Evolutionary conservation across 2,797 vertebrate genomes (phyloP).

Genomic region (Spheniscus humboldti): DNA sequence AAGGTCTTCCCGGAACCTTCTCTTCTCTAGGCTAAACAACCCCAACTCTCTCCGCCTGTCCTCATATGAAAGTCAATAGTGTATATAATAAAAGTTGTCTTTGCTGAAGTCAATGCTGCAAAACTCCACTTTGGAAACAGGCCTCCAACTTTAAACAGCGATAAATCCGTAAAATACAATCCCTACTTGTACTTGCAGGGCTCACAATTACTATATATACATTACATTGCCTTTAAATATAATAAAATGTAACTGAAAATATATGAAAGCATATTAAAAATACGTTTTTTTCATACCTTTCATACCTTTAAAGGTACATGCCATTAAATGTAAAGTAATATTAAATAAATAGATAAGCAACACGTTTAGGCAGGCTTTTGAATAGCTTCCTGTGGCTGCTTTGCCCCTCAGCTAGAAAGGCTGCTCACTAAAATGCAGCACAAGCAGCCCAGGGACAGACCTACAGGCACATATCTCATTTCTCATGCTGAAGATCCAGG

Average conservation of each 20-base stretch:
- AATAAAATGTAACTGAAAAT: background rate
- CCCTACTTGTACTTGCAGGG: background rate
- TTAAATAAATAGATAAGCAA: background rate
- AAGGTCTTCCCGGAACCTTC: background rate
- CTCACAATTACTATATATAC: background rate
- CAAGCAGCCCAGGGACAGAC: background rate
- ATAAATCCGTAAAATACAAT: background rate
- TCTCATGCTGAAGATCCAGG: background rate
- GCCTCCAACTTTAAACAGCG: background rate
- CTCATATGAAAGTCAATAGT: background rate
- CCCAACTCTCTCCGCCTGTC: background rate
- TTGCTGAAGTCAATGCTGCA: background rate
- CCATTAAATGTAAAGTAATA: background rate
- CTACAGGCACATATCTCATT: background rate
- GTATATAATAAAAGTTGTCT: background rate
- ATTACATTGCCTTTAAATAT: background rate
- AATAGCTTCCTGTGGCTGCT: background rate
- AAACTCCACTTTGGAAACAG: background rate
- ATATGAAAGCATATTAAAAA: constrained; percentile 26
- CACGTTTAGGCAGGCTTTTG: background rate
- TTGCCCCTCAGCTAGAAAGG: background rate
- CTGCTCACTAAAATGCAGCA: background rate
- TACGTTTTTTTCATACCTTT: background rate
- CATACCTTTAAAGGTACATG: background rate
- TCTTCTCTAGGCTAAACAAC: background rate